These are phyloP conservation scores for Mystacornis crossleyi DNA, from an alignment of 2,113 vertebrate species.

Conservation along the genomic window DNA sequence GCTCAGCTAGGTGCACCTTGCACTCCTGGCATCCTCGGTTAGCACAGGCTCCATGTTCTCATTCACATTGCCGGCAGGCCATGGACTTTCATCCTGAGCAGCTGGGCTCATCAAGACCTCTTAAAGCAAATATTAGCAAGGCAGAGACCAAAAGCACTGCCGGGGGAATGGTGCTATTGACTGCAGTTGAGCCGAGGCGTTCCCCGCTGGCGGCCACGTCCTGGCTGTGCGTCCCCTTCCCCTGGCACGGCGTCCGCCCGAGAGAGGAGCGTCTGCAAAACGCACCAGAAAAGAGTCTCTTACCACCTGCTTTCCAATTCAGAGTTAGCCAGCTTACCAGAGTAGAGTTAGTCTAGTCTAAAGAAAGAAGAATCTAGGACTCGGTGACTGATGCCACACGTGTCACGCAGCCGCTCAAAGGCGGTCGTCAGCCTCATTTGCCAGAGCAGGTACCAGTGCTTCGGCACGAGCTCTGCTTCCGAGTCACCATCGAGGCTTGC, in stretches of 20 bases:
- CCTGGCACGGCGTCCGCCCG: fast-evolving
- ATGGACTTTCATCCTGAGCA: background rate
- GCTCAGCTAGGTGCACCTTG: background rate
- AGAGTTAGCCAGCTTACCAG: background rate
- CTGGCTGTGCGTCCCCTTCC: fast-evolving
- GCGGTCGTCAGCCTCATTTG: fast-evolving
- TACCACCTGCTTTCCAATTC: background rate
- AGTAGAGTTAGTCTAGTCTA: background rate
- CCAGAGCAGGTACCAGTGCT: background rate
- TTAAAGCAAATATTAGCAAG: background rate
- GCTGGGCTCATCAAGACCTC: background rate
- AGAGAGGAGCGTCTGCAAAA: background rate
- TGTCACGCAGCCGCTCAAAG: background rate
- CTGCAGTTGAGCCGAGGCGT: fast-evolving
- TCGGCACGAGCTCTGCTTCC: background rate
- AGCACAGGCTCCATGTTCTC: background rate
- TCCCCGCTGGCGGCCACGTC: fast-evolving
- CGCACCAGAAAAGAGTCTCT: background rate
- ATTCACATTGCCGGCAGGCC: background rate
- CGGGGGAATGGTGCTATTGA: fast-evolving
- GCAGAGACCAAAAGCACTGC: background rate
- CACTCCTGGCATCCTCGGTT: background rate
- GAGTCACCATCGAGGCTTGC: background rate
- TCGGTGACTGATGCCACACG: background rate
- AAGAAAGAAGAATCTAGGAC: background rate